These are phyloP conservation scores for Cyphomyrus plagiostoma DNA, from an alignment of 2,113 vertebrate species.

Conservation along the genomic window DNA sequence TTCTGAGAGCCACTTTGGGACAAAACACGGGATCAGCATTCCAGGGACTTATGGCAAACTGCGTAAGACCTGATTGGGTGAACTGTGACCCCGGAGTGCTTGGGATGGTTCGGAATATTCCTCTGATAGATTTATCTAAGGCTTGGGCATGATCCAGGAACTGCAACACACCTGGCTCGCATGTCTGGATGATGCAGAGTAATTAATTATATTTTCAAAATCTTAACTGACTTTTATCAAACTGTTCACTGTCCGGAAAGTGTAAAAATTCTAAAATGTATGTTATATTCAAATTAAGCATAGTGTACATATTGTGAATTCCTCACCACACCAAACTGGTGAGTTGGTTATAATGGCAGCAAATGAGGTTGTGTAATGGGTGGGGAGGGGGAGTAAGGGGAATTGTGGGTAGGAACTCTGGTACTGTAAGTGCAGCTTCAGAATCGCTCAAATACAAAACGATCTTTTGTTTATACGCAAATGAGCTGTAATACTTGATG, in stretches of 20 bases:
- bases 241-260: conserved; percentile 10
- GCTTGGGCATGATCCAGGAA: neutral
- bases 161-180: neutral
- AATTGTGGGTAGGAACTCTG: neutral
- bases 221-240: neutral
- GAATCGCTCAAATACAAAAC: conserved; percentile 4
- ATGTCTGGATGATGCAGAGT: neutral
- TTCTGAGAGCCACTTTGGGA: conserved; percentile 18
- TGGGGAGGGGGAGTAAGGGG: neutral
- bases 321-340: conserved; percentile 6
- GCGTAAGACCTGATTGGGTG: conserved; percentile 29
- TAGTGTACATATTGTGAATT: conserved; percentile 27
- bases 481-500: conserved; percentile 22
- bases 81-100: conserved; percentile 22
- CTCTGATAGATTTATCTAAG: neutral
- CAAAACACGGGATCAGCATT: conserved; percentile 48
- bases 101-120: neutral
- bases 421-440: conserved; percentile 19
- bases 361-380: neutral
- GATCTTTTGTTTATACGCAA: conserved; percentile 16
- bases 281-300: conserved; percentile 38
- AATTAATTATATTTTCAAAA: conserved; percentile 23
- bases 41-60: conserved; percentile 40
- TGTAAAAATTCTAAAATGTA: conserved; percentile 33
- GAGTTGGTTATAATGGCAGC: neutral